Base-by-base conservation (phyloP, 2,888 invertebrate genomes). In the Caenorhabditis sulstoni region DNA sequence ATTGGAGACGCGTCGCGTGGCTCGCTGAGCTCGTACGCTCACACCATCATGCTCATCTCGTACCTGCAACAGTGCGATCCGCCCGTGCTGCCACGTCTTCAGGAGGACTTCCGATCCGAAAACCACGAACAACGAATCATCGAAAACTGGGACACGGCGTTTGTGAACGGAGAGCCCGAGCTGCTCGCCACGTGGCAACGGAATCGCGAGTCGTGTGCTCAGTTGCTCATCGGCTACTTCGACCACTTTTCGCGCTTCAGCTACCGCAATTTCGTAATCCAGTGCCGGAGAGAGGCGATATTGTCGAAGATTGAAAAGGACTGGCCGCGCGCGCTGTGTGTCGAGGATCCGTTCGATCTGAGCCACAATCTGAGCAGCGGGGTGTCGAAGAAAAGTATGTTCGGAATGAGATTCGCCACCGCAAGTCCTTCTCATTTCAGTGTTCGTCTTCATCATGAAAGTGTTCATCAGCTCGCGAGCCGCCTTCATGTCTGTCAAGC, bases 331-430 rank as follows among this genome's bases (percentile, higher is more conserved):
- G 91, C 91, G 57, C 90, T 93, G 61, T 92, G 92, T 37, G 92
- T 93, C 81, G 93, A 93, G 91, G 93, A 93, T 91, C 93, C 93
- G 8, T 93, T 93, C 91, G 92, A 93, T 86, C 89, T 92, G 41
- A 90, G 85, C 71, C 93, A 93, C 85, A 93, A 93, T 86, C 90
- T 93, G 45, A 93, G 93, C 18, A 91, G 91, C 64, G 93, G 92
- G 2, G 89, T 93, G 18, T 75, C 61, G 1, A 53, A 62, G 41
- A 78, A 77, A 62, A 86, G 52, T 86, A 8, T 37, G 76, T 70
- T 37, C 44, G n/a, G n/a, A n/a, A n/a, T n/a, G n/a, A n/a, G n/a
- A n/a, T n/a, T n/a, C n/a, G n/a, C n/a, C n/a, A n/a, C n/a, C n/a
- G n/a, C n/a, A n/a, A n/a, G n/a, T n/a, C n/a, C n/a, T 20, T 55